Base-by-base conservation (phyloP, 1,140 invertebrate genomes). In the Drosophila cardini region DNA sequence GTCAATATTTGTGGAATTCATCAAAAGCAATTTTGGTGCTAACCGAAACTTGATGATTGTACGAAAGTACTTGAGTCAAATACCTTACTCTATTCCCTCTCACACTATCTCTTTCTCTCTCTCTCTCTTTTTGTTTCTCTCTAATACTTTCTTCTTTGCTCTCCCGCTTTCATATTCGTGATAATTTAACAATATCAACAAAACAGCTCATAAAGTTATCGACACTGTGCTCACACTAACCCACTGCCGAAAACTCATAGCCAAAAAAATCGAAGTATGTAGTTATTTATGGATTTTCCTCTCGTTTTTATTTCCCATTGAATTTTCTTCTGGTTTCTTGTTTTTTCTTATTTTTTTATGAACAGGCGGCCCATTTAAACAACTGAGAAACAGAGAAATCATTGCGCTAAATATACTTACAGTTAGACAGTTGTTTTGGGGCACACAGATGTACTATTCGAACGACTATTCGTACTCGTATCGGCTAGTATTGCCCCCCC, bases 1-100 rank as follows among this genome's bases (percentile, higher is more conserved):
- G 83, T 87, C 84, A 87, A 87, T 89, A 87, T 87, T 87, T 87
- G 72, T 87, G 76, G 80, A 87, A 87, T 87, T 83, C 80, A 89
- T 87, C 83, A 87, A 72, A 72, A 72, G 67, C 36, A 36, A 55
- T 55, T 70, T 70, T 55, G 42, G 62, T 53, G 34, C 50, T 10
- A 53, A 43, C 45, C 62, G 5, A 50, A 57, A 34, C 21, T 13
- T 38, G 55, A 67, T 72, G 46, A 60, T 58, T 72, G 55, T 16
- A 11, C 46, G 43, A 36, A 58, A 61, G 34, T 56, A 85, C 76
- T 83, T 80, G 34, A 52, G 16, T 30, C 64, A 38, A 30, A 55
- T 48, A 45, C 16, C 36, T 72, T 46, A 38, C 21, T 26, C 21
- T 26, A 26, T 26, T 2, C 21, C 21, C 4, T 21, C 21, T 21